Conservation (phyloP, 2,888 invertebrate genomes). For the Panzeria rudis region DNA sequence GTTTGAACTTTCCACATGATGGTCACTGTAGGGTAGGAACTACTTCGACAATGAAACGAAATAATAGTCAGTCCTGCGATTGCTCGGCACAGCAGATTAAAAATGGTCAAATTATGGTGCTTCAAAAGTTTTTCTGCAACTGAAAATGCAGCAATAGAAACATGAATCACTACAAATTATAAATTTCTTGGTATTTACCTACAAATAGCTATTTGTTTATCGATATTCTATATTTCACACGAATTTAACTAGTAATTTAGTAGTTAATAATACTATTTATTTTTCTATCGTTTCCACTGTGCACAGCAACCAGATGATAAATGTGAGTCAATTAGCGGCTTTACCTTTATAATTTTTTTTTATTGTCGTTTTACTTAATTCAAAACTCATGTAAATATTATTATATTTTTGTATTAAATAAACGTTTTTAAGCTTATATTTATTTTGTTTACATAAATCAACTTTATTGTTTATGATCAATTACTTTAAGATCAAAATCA, state of each 20-base stretch:
- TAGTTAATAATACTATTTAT: background rate
- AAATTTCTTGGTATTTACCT: no score
- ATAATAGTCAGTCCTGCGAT: no score
- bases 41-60: no score
- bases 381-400: conserved; percentile 35
- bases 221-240: no score
- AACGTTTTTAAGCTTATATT: background rate
- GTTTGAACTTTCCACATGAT: no score
- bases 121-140: no score
- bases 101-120: no score
- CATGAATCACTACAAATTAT: no score
- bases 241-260: background rate
- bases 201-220: no score
- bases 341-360: conserved; percentile 25
- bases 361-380: conserved; percentile 28
- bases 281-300: background rate
- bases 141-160: no score
- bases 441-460: conserved; percentile 37
- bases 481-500: conserved; percentile 65
- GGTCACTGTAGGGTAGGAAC: no score
- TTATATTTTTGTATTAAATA: conserved; percentile 8
- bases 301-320: conserved; percentile 6
- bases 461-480: conserved; percentile 62
- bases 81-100: no score
- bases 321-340: conserved; percentile 9